Base-by-base conservation (phyloP, 1,140 invertebrate species). In the Aricia agestis region DNA sequence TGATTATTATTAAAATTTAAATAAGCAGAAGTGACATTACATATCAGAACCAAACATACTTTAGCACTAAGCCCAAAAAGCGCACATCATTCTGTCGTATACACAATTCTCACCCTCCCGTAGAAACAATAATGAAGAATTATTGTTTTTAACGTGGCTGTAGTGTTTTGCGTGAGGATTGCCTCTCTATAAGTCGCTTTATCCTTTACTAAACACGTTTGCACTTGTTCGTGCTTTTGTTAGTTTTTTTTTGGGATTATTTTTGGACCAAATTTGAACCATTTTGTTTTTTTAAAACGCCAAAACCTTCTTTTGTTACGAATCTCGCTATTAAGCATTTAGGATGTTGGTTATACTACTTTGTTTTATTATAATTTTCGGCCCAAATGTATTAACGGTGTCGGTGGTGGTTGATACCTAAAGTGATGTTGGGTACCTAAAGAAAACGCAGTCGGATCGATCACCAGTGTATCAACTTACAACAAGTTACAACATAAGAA, bases 61-160 rank as follows among this genome's bases (percentile, higher is more conserved):
- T n/a, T n/a, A n/a, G n/a, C n/a, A n/a, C n/a, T n/a, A 5, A 57
- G n/a, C n/a, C 9, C 36, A 63, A 25, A 65, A 70, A 5, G 32
- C 31, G 80, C 80, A 79, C 77, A n/a, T 7, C 58, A 68, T 72
- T 79, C 6, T 15, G 73, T 72, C 75, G 80, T n/a, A 81, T 32
- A 72, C 31, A 19, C 45, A 65, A 66, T 41, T 67, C 59, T 68
- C 72, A 78, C 80, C 85, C 83, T n/a, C 80, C 79, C 70, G 67
- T 68, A 61, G 69, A 72, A 84, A 78, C 77, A 75, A 77, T 87
- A 89, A 90, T 85, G 84, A 89, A 87, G 85, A 90, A 89, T 89
- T 89, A 90, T 90, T 85, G 86, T 88, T 87, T 87, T 82, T 84
- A 77, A 82, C 82, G 81, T 87, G 82, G 82, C 79, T 82, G 74